A percentile compares a stretch with the other conserved stretches of the same genome.
phyloP scores from a whole-genome alignment of 2,113 vertebrate species.

The Promerops cafer region DNA sequence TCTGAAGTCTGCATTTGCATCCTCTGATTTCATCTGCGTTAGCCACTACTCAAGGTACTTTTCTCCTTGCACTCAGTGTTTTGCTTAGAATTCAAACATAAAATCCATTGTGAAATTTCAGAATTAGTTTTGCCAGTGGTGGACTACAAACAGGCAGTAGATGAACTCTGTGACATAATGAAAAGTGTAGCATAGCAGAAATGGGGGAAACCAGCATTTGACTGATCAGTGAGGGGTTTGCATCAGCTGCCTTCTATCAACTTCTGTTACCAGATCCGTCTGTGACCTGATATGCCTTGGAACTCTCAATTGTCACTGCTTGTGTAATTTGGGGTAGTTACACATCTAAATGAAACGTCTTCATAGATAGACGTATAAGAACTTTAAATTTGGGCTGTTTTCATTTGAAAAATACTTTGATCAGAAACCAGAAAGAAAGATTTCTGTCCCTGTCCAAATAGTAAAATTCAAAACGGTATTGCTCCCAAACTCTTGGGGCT shows the following conservation, averaged over 20 bases:
- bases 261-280: background rate
- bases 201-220: background rate
- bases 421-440: background rate
- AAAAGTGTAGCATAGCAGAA: background rate
- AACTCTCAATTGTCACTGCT: background rate
- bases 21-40: background rate
- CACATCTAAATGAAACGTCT: background rate
- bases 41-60: background rate
- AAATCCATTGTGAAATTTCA: background rate
- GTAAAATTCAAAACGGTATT: background rate
- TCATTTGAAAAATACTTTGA: background rate
- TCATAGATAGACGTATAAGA: background rate
- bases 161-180: background rate
- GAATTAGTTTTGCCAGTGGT: background rate
- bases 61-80: background rate
- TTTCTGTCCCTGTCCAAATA: background rate
- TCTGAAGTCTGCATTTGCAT: background rate
- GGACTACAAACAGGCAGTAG: background rate
- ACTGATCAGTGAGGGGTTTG: background rate
- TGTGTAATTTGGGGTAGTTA: background rate
- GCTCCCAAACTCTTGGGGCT: background rate
- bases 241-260: background rate
- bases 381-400: background rate
- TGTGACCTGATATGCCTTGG: background rate
- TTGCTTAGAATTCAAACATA: background rate